Evolutionary conservation across 2,888 invertebrate species (phyloP), one percentile per base, ranked within the genome.

Genomic region (Brenthis ino): DNA sequence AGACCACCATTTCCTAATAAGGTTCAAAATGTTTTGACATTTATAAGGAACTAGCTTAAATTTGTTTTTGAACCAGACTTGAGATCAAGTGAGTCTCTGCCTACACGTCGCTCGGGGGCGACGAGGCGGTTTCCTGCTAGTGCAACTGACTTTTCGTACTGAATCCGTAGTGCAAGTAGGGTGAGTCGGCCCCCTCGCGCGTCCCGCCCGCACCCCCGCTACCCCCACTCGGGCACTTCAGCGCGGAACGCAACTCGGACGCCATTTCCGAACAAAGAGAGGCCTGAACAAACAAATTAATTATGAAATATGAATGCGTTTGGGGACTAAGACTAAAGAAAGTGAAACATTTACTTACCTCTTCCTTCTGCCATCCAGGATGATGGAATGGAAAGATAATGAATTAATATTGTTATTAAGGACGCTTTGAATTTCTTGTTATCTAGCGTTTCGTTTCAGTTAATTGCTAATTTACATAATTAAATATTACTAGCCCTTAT

Each of bases 251-350:
- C 76, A 96, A 92, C 86, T 96, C 96, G 71, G 95, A 94, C 72
- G 95, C 95, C 95, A 96, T 95, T 91, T 96, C 96, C 77, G 95
- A 94, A 86, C 95, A 95, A 77, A 96, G 93, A 68, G 96, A 95
- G 73, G 95, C 95, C 96, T 96, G 93, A 70, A 72, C 74, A 76
- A 75, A 80, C 74, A 79, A 78, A 77, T 71, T 73, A 75, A 74
- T 64, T 64, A 71, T 75, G 71, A 74, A 74, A 68, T 73, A 70
- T 73, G 67, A 68, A 70, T 71, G 61, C 67, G 48, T 60, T 56
- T 55, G 50, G 69, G 61, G 56, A 66, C 61, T 57, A 69, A 57
- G 56, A 66, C 61, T 57, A 69, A 68, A 72, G 66, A 73, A 74
- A 65, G 78, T 80, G 75, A 82, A 85, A 43, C 20, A 11, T 79